Evolutionary conservation across 2,888 invertebrate genomes (phyloP), one percentile per base, ranked within the genome.

Genomic region (Ormyrus thymus): DNA sequence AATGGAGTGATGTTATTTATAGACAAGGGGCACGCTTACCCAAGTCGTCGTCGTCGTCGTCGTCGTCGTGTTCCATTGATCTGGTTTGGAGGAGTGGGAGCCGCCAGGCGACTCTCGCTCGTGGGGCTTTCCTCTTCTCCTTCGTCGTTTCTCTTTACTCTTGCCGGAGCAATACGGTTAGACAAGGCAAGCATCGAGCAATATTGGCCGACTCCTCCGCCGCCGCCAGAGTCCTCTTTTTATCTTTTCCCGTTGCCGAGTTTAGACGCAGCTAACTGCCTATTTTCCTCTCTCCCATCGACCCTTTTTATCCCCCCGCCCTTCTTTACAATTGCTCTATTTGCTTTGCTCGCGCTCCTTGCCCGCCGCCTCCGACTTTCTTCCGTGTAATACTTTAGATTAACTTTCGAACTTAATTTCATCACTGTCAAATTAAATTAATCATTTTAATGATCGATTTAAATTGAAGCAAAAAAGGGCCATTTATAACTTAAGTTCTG

Each of bases 151-250:
- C 83, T 87, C 87, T 87, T 87, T 86, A 85, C 86, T 87, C 84
- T 84, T 85, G 82, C 84, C 15, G 83, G 81, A 82, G 86, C 88
- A 88, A 89, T 88, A 88, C 87, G 87, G 86, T 87, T 87, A 85
- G 86, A 83, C 84, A 83, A 84, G 84, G 83, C 82, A 83, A 82
- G 84, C 86, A 86, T 85, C 84, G 83, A 83, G 84, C 84, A 84
- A 87, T 88, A 88, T 87, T 86, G 87, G 86, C 86, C 83, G 83
- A 83, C 81, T 83, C 29, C 29, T 29, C 29, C 29, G 29, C 3
- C 29, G 29, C 29, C 29, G 29, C 1, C 29, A 29, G 3, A 29
- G 29, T 29, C 29, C 70, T 82, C 72, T 81, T 80, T 82, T 81
- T 85, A 82, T 29, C 29, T 82, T 76, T 81, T 79, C 80, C 84